Percentiles rank a stretch among this genome's conserved stretches.
phyloP scores from a whole-genome alignment of 1,140 invertebrate genomes.

The Procambarus clarkii region DNA sequence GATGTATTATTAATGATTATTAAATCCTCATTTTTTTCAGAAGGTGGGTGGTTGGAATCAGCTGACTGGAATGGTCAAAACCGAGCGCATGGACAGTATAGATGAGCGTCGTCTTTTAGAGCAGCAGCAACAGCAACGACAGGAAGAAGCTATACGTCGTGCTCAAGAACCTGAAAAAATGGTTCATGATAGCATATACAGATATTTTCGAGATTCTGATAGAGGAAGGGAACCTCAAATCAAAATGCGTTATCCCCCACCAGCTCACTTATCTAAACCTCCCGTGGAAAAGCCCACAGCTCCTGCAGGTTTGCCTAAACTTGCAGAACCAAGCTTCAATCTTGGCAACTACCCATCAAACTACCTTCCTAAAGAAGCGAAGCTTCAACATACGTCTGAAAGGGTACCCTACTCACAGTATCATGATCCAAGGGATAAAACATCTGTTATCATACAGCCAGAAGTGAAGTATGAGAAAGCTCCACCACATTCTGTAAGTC shows the following conservation, averaged over 20 bases:
- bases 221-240: conserved; percentile 23
- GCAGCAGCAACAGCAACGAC: conserved; percentile 62
- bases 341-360: conserved; percentile 46
- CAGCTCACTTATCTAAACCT: conserved; percentile 62
- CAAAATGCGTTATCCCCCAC: conserved; percentile 64
- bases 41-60: conserved; percentile 64
- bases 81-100: conserved; percentile 38
- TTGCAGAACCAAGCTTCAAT: conserved; percentile 65
- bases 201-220: conserved; percentile 62
- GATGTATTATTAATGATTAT: not conserved
- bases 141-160: conserved; percentile 61
- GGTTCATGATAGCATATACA: conserved; percentile 70
- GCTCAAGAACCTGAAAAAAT: conserved; percentile 67
- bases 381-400: conserved; percentile 52
- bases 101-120: conserved; percentile 68
- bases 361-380: conserved; percentile 63
- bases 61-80: conserved; percentile 32
- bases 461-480: conserved; percentile 71
- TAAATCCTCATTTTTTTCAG: conserved; percentile 46
- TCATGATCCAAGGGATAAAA: conserved; percentile 63
- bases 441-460: conserved; percentile 71
- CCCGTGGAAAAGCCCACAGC: conserved; percentile 51
- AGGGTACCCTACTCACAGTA: conserved; percentile 52
- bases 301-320: conserved; percentile 51
- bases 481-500: conserved; percentile 65